Evolutionary conservation across 2,113 vertebrate species (phyloP).

Genomic region (Ptilorrhoa leucosticta): DNA sequence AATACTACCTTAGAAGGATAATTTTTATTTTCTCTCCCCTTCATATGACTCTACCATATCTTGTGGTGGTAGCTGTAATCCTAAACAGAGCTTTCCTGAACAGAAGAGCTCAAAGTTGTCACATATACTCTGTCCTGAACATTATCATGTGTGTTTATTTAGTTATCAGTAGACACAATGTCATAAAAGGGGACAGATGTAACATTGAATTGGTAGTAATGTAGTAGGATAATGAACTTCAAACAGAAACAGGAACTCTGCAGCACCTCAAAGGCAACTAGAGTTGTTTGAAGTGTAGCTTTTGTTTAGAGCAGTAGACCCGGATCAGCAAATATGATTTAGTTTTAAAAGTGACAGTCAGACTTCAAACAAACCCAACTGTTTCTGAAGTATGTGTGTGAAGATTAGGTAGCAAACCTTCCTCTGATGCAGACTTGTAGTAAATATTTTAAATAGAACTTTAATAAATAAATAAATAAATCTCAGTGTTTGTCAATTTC

Average conservation of each 20-base stretch:
- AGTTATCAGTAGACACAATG: background rate
- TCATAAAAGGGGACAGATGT: background rate
- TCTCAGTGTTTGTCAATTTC: background rate
- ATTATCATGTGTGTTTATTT: background rate
- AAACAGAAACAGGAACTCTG: background rate
- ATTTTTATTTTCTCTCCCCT: background rate
- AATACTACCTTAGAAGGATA: background rate
- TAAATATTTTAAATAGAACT: background rate
- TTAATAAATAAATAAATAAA: background rate
- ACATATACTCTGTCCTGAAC: background rate
- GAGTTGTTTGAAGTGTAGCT: background rate
- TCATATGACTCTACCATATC: background rate
- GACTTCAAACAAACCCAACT: background rate
- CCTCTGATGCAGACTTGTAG: background rate
- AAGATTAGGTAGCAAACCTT: background rate
- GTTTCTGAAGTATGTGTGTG: background rate
- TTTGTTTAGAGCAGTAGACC: background rate
- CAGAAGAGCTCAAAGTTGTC: background rate
- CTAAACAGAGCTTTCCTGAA: background rate
- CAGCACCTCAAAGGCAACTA: background rate
- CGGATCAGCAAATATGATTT: background rate
- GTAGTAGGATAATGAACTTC: background rate
- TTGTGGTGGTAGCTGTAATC: background rate
- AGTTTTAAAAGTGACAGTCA: background rate
- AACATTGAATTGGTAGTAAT: background rate